Evolutionary conservation across 2,888 invertebrate genomes (phyloP).

Genomic region (Pyrrhosoma nymphula): DNA sequence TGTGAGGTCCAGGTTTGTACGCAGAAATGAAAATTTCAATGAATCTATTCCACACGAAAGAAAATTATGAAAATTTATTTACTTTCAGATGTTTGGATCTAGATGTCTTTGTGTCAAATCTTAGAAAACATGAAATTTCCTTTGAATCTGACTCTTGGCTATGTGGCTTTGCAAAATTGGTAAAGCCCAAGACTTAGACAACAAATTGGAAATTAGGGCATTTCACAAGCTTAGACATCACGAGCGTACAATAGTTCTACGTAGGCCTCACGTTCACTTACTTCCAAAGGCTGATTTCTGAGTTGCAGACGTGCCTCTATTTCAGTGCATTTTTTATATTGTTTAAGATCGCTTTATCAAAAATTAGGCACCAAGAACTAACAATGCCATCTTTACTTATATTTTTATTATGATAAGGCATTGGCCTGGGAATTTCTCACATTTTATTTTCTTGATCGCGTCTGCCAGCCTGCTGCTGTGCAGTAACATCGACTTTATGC

Average conservation of each 20-base stretch:
- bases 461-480: constrained; percentile 74
- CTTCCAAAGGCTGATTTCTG: no score
- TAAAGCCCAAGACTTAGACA: no score
- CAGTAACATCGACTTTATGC: no score
- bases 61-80: not conserved
- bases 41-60: not conserved
- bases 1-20: no score
- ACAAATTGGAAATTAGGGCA: no score
- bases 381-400: not conserved
- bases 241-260: no score
- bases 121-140: not conserved
- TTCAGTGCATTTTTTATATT: not conserved
- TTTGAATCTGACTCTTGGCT: not conserved
- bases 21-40: no score
- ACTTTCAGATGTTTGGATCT: not conserved
- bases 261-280: no score
- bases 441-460: not conserved
- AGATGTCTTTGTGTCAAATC: not conserved
- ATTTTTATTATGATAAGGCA: not conserved
- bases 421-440: not conserved
- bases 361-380: not conserved
- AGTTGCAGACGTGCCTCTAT: not conserved
- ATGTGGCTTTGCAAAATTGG: not conserved
- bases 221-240: no score
- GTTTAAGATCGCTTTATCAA: not conserved